phyloP scores from a whole-genome alignment of 2,797 vertebrate genomes.

The Pipistrellus nathusii region DNA sequence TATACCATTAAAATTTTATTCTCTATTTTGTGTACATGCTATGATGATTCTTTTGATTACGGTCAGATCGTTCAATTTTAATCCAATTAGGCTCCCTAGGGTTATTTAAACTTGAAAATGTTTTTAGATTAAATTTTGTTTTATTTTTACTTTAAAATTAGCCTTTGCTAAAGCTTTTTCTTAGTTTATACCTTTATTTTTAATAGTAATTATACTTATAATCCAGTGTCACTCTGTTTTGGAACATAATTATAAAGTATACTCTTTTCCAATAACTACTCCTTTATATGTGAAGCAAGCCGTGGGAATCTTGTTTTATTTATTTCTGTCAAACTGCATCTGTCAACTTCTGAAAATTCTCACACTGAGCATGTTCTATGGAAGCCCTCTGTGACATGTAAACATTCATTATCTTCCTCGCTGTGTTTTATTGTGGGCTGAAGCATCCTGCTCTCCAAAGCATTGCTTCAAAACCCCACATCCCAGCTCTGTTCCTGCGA shows the following conservation, averaged over 20 bases:
- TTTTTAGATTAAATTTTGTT: conserved; percentile 44
- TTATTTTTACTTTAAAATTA: conserved; percentile 61
- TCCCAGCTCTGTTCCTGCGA: background rate
- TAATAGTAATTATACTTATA: conserved; percentile 17
- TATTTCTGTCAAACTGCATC: background rate
- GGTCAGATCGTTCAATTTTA: background rate
- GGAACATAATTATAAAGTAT: conserved; percentile 13
- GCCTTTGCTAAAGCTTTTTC: conserved; percentile 19
- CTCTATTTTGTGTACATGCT: conserved; percentile 71
- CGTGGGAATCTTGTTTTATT: conserved; percentile 45
- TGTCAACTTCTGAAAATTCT: background rate
- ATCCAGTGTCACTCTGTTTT: conserved; percentile 12
- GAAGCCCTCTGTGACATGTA: background rate
- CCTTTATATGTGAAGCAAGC: conserved; percentile 11
- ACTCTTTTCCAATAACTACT: background rate
- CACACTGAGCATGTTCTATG: background rate
- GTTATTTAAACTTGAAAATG: background rate
- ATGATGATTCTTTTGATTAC: conserved; percentile 70
- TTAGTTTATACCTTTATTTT: conserved; percentile 56
- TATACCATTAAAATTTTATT: conserved; percentile 82
- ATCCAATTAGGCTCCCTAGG: background rate
- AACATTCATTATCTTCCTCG: background rate
- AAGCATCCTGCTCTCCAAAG: background rate
- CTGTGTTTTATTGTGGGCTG: background rate
- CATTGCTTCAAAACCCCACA: background rate